Conservation (phyloP, 92 coral and sea anemone genomes). For the Pocillopora grandis region DNA sequence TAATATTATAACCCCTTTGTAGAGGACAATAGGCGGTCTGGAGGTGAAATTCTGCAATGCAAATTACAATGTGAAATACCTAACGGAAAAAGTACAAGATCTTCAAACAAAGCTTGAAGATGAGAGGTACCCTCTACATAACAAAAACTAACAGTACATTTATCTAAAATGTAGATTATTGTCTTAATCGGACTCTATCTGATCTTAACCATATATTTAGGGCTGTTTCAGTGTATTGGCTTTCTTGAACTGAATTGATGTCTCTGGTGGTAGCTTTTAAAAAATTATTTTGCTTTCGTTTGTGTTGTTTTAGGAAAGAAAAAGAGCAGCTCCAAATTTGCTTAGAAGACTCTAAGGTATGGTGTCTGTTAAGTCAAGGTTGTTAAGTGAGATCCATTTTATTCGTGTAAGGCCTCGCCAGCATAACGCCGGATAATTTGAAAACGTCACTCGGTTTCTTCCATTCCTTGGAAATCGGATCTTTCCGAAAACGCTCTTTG, state of each 20-base stretch:
- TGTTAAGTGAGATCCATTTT: not conserved
- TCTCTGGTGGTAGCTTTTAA: too few species aligned
- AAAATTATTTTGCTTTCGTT: not conserved
- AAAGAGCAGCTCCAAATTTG: constrained; percentile 36
- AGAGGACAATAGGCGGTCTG: constrained; percentile 55
- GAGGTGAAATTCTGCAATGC: constrained; percentile 45
- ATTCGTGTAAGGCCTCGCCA: too few species aligned
- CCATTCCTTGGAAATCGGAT: too few species aligned
- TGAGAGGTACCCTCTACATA: constrained; percentile 28
- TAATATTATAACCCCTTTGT: not conserved
- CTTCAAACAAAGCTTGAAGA: constrained; percentile 43
- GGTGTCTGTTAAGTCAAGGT: not conserved
- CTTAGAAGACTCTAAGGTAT: constrained; percentile 18
- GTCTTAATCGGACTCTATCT: too few species aligned
- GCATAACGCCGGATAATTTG: too few species aligned
- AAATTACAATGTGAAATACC: constrained; percentile 49
- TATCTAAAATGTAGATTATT: too few species aligned
- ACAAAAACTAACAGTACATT: too few species aligned
- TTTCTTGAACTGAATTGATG: too few species aligned
- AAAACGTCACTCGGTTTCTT: too few species aligned
- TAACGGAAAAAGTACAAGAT: constrained; percentile 55
- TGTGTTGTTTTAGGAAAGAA: constrained; percentile 18
- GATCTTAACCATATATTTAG: too few species aligned
- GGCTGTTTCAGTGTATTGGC: too few species aligned
- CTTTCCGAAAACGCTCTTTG: too few species aligned